These are phyloP conservation scores for Hydractinia symbiolongicarpus DNA, from an alignment of 30 jellyfish, hydroid and myxozoan genomes.

Conservation along the genomic window DNA sequence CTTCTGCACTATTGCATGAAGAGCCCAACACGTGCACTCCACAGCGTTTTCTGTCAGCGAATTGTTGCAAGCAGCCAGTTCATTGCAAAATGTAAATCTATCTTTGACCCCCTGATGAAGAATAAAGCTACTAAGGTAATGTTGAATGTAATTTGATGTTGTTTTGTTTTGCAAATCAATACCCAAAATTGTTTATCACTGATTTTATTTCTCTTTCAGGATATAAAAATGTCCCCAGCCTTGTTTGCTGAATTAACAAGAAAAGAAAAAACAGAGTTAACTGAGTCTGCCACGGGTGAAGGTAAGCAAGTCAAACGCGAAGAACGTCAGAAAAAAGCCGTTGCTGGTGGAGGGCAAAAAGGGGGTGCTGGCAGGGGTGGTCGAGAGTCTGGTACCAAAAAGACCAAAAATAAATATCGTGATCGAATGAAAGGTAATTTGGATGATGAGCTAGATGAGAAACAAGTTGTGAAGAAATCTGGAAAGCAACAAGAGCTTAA, in stretches of 20 bases:
- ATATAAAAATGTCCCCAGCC: constrained; percentile 69
- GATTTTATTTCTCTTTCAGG: constrained; percentile 25
- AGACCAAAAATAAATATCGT: constrained; percentile 61
- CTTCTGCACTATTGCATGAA: constrained; percentile 57
- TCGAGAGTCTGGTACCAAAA: constrained; percentile 75
- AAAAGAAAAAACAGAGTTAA: constrained; percentile 52
- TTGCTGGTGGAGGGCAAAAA: constrained; percentile 79
- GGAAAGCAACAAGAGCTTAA: constrained; percentile 22
- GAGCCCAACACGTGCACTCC: constrained; percentile 34
- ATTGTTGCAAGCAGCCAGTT: constrained; percentile 63
- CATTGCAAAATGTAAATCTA: constrained; percentile 49
- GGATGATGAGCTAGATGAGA: constrained; percentile 58
- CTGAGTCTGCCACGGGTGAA: constrained; percentile 58
- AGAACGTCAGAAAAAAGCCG: constrained; percentile 84
- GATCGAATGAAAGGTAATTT: constrained; percentile 44
- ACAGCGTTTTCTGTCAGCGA: constrained; percentile 46
- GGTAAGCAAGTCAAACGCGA: constrained; percentile 55
- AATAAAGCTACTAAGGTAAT: constrained; percentile 70
- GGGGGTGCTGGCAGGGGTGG: constrained; percentile 93
- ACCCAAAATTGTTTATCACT: neutral
- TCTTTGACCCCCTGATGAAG: constrained; percentile 54
- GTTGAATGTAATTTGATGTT: neutral
- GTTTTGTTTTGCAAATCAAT: neutral
- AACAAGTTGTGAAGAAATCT: constrained; percentile 14
- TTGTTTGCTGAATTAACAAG: constrained; percentile 70